Evolutionary conservation across 2,797 vertebrate species (phyloP).

Genomic region (Tokudaia tokunoshimensis): DNA sequence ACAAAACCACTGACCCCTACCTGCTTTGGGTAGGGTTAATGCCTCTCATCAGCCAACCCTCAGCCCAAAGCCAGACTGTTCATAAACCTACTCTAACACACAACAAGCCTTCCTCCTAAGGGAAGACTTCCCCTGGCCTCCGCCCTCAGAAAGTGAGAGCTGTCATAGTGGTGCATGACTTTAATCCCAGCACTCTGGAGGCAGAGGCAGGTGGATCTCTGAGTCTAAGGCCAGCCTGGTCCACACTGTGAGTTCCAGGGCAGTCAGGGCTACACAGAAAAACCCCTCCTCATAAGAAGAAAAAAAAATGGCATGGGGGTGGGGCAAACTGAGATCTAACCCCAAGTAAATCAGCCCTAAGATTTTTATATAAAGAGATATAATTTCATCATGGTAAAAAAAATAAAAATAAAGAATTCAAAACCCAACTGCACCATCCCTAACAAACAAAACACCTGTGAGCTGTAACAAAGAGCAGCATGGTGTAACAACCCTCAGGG

Average conservation of each 20-base stretch:
- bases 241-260: not conserved
- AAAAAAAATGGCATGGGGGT: not conserved
- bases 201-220: not conserved
- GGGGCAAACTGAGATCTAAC: not conserved
- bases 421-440: not conserved
- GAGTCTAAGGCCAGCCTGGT: not conserved
- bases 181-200: not conserved
- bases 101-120: not conserved
- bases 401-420: not conserved
- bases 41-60: not conserved
- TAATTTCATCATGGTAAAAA: not conserved
- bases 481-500: not conserved
- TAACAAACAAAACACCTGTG: not conserved
- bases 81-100: not conserved
- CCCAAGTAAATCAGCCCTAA: not conserved
- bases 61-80: not conserved
- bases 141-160: not conserved
- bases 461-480: not conserved
- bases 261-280: not conserved
- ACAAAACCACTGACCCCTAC: not conserved
- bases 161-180: fast-evolving
- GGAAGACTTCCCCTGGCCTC: not conserved
- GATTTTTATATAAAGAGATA: not conserved
- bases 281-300: not conserved
- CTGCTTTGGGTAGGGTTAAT: not conserved